Conservation (phyloP, 2,888 invertebrate species). For the Oeneis ivallda region DNA sequence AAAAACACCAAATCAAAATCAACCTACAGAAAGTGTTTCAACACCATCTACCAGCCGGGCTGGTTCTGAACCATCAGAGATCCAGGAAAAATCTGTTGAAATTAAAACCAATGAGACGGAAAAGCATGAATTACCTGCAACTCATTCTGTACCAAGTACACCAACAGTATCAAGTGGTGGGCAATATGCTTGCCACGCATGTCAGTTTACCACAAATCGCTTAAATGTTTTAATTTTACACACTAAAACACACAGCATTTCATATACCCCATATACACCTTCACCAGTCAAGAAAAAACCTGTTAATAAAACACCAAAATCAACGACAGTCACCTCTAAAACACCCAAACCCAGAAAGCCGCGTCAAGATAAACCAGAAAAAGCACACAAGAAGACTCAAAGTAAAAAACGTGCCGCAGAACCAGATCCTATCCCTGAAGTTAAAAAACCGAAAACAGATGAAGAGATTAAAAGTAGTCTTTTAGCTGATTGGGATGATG, state of each 20-base stretch:
- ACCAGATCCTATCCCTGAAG: slow-evolving; percentile 52
- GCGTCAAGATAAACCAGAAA: slow-evolving; percentile 61
- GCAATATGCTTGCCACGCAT: slow-evolving; percentile 83
- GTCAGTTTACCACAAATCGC: slow-evolving; percentile 84
- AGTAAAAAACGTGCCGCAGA: slow-evolving; percentile 68
- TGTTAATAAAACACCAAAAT: slow-evolving; percentile 50
- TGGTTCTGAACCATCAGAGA: slow-evolving; percentile 46
- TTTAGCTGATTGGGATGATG: slow-evolving; percentile 90
- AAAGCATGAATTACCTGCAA: slow-evolving; percentile 36
- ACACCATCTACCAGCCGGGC: slow-evolving; percentile 58
- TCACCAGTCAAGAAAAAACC: slow-evolving; percentile 66
- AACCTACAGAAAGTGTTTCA: slow-evolving; percentile 46
- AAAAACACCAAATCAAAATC: slow-evolving; percentile 51
- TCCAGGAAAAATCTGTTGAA: slow-evolving; percentile 41
- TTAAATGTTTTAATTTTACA: slow-evolving; percentile 88
- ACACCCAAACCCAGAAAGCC: slow-evolving; percentile 59
- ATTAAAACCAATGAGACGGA: slow-evolving; percentile 41
- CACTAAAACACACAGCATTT: slow-evolving; percentile 85
- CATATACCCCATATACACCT: slow-evolving; percentile 72
- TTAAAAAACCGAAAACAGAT: slow-evolving; percentile 80
- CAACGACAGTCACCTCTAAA: slow-evolving; percentile 53
- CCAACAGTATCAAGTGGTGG: slow-evolving; percentile 59
- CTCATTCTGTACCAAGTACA: slow-evolving; percentile 40
- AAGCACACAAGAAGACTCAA: slow-evolving; percentile 61
- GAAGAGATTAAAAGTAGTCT: slow-evolving; percentile 86